Conservation (phyloP, 2,113 vertebrate genomes). For the Gopherus evgoodei region DNA sequence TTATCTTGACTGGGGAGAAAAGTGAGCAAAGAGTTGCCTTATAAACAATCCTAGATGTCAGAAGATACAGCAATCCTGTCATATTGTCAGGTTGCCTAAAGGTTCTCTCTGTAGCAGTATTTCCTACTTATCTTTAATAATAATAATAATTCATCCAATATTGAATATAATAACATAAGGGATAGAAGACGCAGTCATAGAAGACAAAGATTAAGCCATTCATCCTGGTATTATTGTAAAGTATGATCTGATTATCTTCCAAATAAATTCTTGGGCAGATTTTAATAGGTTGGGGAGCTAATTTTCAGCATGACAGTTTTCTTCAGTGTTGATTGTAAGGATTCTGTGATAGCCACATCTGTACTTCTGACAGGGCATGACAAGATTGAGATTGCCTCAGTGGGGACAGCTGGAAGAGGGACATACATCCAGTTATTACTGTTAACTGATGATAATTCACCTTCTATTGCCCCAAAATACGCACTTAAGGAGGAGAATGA, state of each 20-base stretch:
- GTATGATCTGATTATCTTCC: background rate
- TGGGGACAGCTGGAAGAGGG: constrained; percentile 21
- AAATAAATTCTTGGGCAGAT: background rate
- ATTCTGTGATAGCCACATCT: background rate
- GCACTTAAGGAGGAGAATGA: background rate
- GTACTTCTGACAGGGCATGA: background rate
- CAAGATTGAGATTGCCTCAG: constrained; percentile 47
- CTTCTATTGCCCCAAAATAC: background rate
- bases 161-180: background rate
- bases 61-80: background rate
- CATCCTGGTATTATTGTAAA: background rate
- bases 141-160: background rate
- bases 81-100: background rate
- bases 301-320: constrained; percentile 20
- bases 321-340: background rate
- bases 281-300: constrained; percentile 25
- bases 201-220: constrained; percentile 25
- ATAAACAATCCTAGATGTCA: background rate
- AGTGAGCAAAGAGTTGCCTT: background rate
- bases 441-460: background rate
- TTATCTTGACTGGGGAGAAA: constrained; percentile 29
- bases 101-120: background rate
- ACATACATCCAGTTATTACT: background rate
- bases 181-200: background rate
- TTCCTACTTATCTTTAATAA: constrained; percentile 18